These are phyloP conservation scores for Tribolium castaneum DNA, from an alignment of 1,140 invertebrate species.

Conservation along the genomic window DNA sequence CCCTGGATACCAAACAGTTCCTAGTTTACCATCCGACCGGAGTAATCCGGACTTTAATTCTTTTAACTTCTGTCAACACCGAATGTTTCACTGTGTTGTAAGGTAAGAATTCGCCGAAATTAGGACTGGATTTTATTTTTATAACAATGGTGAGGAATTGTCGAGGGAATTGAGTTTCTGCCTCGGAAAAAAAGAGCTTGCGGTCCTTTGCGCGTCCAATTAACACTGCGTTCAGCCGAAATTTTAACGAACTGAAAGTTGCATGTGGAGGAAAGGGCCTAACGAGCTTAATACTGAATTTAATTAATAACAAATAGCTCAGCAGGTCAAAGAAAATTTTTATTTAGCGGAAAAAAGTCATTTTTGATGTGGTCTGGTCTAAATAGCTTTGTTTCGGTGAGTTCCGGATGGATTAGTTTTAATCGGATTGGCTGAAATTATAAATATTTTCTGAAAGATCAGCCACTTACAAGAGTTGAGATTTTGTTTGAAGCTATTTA, in stretches of 20 bases:
- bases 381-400: too few species aligned
- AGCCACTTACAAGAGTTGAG: too few species aligned
- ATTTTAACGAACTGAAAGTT: not conserved
- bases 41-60: slow-evolving; percentile 35
- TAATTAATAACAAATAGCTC: too few species aligned
- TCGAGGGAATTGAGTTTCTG: not conserved
- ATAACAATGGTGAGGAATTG: not conserved
- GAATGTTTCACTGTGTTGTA: not conserved
- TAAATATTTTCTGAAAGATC: too few species aligned
- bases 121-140: not conserved
- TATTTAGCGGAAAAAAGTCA: too few species aligned
- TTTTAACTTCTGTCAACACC: slow-evolving; percentile 30
- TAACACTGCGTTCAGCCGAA: not conserved
- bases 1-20: slow-evolving; percentile 41
- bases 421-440: too few species aligned
- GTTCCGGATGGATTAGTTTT: too few species aligned
- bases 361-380: too few species aligned
- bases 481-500: too few species aligned
- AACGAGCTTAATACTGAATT: too few species aligned
- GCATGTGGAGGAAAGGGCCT: not conserved
- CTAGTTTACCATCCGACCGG: slow-evolving; percentile 36
- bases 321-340: too few species aligned
- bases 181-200: not conserved
- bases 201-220: not conserved
- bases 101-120: too few species aligned